Base-by-base conservation (phyloP, 2,888 invertebrate species). In the Calameuta idolon region DNA sequence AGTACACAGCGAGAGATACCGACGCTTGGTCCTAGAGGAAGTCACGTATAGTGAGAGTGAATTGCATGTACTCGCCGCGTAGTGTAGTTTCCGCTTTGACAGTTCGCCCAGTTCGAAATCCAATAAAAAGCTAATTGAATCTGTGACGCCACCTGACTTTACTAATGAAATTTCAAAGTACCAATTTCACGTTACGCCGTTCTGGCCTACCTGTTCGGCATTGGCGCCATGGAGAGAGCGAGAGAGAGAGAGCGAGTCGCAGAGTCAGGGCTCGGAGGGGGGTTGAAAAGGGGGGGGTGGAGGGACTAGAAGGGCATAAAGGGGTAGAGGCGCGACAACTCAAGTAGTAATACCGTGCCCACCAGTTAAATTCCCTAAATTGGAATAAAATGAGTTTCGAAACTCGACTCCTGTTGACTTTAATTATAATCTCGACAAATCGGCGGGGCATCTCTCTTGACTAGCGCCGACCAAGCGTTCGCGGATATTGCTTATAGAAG, bases 61-160 rank as follows among this genome's bases (percentile, higher is more conserved):
- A 55, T 73, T 77, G 74, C 74, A 74, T 76, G 74, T 31, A 55
- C 15, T 31, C 82, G 82, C 84, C 83, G 79, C 84, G 87, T 81
- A 31, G 34, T 33, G 12, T 35, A 86, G 89, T 88, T 87, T 86
- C 86, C 87, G 87, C 89, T 90, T 90, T 90, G 90, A 88, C 89
- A 89, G 87, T 90, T 90, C 88, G 87, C 89, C 87, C 89, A 90
- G 90, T 90, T 90, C 89, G 88, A 87, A 89, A 90, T 90, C 89
- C 90, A 90, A 91, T 91, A 91, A 90, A 91, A 90, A 90, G 89
- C 88, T 90, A 91, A 91, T 91, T 91, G 90, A 91, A 91, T 91
- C 90, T 89, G 91, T 90, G 90, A 90, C 90, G 90, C 89, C 90
- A 90, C 89, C 90, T 91, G 91, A 90, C 91, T 90, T 90, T 87